A percentile compares a stretch with the other conserved stretches of the same genome.
phyloP scores from a whole-genome alignment of 2,888 invertebrate genomes.

The Caenorhabditis wallacei region DNA sequence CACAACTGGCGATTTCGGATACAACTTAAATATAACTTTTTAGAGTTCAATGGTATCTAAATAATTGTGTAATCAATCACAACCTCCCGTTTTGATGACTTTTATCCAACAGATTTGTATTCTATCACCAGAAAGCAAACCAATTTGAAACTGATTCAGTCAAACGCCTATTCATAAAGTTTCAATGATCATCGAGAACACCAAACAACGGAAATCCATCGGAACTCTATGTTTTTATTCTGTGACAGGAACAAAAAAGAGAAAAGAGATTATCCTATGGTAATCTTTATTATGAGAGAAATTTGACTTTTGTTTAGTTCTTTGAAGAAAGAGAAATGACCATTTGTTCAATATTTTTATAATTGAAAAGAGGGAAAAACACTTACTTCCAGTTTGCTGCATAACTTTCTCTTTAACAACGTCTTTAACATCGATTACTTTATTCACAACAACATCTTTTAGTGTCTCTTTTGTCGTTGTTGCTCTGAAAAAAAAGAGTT shows the following conservation, averaged over 20 bases:
- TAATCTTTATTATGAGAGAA: background rate
- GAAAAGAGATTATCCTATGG: background rate
- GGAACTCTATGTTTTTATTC: background rate
- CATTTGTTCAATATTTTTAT: background rate
- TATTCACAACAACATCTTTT: slow-evolving; percentile 76
- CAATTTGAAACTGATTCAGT: no score
- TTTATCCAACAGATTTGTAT: no score
- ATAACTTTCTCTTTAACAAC: slow-evolving; percentile 80
- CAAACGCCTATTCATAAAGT: no score
- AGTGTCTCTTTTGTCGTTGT: slow-evolving; percentile 76
- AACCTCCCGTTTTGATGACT: no score
- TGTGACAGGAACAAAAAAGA: no score
- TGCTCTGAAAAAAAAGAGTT: slow-evolving; percentile 64
- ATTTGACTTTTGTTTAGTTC: background rate
- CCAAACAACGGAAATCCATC: background rate
- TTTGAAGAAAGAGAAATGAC: background rate
- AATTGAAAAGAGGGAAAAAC: background rate
- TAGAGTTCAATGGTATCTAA: no score
- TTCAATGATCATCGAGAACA: background rate
- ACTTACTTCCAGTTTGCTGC: slow-evolving; percentile 81
- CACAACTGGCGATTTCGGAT: no score
- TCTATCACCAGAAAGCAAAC: no score
- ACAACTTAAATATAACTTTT: no score
- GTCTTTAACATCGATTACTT: slow-evolving; percentile 79
- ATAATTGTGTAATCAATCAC: no score